Conservation (phyloP, 2,113 vertebrate species). For the Lampris incognitus region DNA sequence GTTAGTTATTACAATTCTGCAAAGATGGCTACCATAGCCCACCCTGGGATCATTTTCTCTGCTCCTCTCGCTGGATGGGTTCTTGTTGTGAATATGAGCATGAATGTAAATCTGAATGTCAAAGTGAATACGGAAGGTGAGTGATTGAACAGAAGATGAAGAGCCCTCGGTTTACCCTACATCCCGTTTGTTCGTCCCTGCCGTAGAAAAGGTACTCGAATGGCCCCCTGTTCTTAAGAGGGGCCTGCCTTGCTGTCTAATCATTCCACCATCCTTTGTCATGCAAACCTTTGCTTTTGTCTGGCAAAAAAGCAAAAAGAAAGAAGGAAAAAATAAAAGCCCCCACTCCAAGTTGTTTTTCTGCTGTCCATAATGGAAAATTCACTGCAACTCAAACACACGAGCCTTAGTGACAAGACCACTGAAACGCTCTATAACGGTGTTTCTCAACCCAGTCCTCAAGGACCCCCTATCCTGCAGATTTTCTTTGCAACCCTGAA, state of each 20-base stretch:
- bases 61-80: constrained; percentile 12
- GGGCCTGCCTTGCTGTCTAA: constrained; percentile 42
- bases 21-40: constrained; percentile 34
- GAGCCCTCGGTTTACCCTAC: constrained; percentile 56
- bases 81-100: constrained; percentile 20
- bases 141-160: constrained; percentile 49
- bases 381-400: constrained; percentile 10
- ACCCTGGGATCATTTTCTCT: not conserved
- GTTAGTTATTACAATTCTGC: too few relatives aligned
- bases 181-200: constrained; percentile 70
- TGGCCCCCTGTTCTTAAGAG: constrained; percentile 62
- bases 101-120: constrained; percentile 50
- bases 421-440: not conserved
- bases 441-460: too few relatives aligned
- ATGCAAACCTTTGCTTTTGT: constrained; percentile 68
- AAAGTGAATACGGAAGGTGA: constrained; percentile 65
- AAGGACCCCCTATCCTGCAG: too few relatives aligned
- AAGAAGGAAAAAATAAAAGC: too few relatives aligned
- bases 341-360: constrained; percentile 17
- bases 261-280: constrained; percentile 63
- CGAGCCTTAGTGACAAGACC: not conserved
- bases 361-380: constrained; percentile 17
- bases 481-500: too few relatives aligned
- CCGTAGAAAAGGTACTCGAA: constrained; percentile 60
- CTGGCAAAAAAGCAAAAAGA: constrained; percentile 32